Evolutionary conservation across 2,797 vertebrate species (phyloP).

Genomic region (Clarias pachynema): DNA sequence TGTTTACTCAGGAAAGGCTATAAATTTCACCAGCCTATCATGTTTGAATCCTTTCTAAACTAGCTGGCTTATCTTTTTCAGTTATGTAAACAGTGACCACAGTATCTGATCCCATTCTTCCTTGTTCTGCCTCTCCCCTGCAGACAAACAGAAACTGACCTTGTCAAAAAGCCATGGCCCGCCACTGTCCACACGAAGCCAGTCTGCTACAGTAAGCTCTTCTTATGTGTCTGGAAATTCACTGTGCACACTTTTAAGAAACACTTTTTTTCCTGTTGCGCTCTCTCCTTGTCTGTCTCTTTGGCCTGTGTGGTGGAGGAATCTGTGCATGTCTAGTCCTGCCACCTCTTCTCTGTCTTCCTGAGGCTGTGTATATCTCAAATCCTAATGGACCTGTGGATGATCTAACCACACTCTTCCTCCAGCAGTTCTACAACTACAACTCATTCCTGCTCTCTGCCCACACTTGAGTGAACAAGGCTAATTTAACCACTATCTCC

Average conservation of each 20-base stretch:
- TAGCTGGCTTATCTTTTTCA: background rate
- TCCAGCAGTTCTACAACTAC: slow-evolving; percentile 38
- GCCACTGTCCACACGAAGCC: slow-evolving; percentile 78
- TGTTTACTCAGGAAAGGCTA: slow-evolving; percentile 5
- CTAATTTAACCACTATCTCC: background rate
- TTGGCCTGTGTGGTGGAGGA: slow-evolving; percentile 64
- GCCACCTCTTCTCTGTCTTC: slow-evolving; percentile 43
- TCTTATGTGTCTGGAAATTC: background rate
- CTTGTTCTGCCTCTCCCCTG: slow-evolving; percentile 13
- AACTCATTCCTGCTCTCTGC: slow-evolving; percentile 33
- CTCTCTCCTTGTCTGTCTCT: slow-evolving; percentile 58
- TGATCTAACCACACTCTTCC: slow-evolving; percentile 46
- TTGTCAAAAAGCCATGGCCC: slow-evolving; percentile 72
- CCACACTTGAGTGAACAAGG: background rate
- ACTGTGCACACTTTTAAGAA: slow-evolving; percentile 13
- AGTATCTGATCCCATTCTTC: slow-evolving; percentile 22
- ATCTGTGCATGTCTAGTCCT: slow-evolving; percentile 61
- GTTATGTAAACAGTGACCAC: slow-evolving; percentile 4
- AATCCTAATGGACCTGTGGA: slow-evolving; percentile 57
- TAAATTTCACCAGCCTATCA: background rate
- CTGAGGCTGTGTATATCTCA: slow-evolving; percentile 38
- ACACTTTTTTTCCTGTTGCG: slow-evolving; percentile 14
- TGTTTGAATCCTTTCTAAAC: slow-evolving; percentile 19
- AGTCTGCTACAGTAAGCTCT: slow-evolving; percentile 86
- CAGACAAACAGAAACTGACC: slow-evolving; percentile 85